These are phyloP conservation scores for Rostratula benghalensis DNA, from an alignment of 2,113 vertebrate genomes.

Conservation along the genomic window DNA sequence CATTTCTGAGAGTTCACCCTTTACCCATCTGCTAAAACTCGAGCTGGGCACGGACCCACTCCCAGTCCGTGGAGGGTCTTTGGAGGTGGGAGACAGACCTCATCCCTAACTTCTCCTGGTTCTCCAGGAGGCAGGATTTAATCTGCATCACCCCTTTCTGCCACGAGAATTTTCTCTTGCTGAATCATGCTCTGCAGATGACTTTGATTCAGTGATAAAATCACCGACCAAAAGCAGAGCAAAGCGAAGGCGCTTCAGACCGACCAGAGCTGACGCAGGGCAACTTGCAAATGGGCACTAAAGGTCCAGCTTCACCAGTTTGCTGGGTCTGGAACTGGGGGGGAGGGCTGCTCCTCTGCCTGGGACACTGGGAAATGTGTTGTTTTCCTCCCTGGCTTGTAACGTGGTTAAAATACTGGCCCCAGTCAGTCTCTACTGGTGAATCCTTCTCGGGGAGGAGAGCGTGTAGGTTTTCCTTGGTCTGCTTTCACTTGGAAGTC, in stretches of 20 bases:
- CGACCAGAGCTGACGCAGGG: background rate
- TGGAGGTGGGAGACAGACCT: background rate
- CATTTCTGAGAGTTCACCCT: background rate
- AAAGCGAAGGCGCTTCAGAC: accelerated
- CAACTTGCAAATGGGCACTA: accelerated
- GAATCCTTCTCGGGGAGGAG: background rate
- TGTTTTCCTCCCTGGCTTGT: background rate
- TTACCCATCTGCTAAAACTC: background rate
- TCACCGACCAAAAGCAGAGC: background rate
- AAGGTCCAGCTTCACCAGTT: background rate
- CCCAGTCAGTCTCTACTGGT: background rate
- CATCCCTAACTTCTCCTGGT: background rate
- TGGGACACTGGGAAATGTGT: background rate
- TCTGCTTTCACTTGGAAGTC: accelerated
- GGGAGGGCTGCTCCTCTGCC: background rate
- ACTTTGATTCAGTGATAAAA: too few species aligned
- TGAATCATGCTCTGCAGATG: too few species aligned
- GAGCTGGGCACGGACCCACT: background rate
- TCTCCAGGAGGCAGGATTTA: background rate
- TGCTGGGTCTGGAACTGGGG: background rate
- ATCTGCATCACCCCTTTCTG: background rate
- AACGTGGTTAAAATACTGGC: background rate
- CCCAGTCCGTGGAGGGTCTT: background rate
- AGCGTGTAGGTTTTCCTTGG: background rate
- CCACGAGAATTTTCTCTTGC: background rate